Evolutionary conservation across 2,113 vertebrate species (phyloP), one percentile per base, ranked within the genome.

Genomic region (Oxygymnocypris stewartii): DNA sequence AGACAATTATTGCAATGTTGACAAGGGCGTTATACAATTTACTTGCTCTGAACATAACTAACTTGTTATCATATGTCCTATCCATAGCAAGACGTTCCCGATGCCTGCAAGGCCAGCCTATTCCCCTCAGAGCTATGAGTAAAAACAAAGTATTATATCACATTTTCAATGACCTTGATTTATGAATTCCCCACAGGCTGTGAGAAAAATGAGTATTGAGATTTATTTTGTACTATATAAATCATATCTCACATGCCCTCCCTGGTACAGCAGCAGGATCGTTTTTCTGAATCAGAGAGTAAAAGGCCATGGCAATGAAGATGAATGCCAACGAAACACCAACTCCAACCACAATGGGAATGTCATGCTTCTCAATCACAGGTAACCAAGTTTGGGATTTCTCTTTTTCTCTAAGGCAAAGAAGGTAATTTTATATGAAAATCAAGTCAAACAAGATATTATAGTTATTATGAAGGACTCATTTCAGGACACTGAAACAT

Each of bases 301-400:
- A 96, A 89, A 96, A 94, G 23, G 93, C 93, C 88, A 96, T 95
- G 7, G 94, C 93, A 77, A 96, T 92, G 85, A 96, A 95, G 88
- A 96, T 96, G 87, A 96, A 94, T 23, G 93, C 92, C 82, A 96
- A 86, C 54, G 95, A 96, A 2, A 95, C 92, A 2, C 94, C 93
- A 35, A 95, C 95, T 76, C 95, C 95, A 35, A 96, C 94, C 80
- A 96, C 95, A 1, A 96, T 94, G 63, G 95, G 95, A 86, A 96
- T 92, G 90, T 96, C 95, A 18, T 96, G 95, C 86, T 95, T 94
- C 79, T 96, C 95, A 78, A 96, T 88, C 49, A 92, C 84, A 0
- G 94, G 95, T 16, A 94, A 86, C 94, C 94, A 95, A 35, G 92
- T 91, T 0, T 92, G 91, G 4, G 92, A 88, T 76, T 90, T 88